Evolutionary conservation across 2,113 vertebrate species (phyloP), one percentile per base, ranked within the genome.

Genomic region (Anhinga anhinga): DNA sequence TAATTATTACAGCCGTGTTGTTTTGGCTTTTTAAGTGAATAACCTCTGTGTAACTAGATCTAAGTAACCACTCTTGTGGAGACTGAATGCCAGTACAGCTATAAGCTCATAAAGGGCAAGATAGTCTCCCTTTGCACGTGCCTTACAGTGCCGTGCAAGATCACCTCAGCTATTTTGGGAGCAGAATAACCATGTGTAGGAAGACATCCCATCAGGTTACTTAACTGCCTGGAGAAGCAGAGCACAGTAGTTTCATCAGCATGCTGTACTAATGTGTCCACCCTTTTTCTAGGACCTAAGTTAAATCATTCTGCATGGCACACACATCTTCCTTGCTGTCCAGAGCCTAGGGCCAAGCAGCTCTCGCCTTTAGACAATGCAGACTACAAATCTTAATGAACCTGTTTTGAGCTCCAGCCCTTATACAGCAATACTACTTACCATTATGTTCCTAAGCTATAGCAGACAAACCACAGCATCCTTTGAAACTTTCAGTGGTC

Each of bases 301-400:
- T 91, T 86, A 91, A 92, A 79, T 91, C 44, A 72, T 88, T 81
- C 55, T 59, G 52, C 2, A 0, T 59, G 32, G 56, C 29, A 50
- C 50, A 70, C 76, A 71, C 50, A 86, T 62, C 53, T 5, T 71
- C 52, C 88, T 87, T 94, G 40, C 70, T 70, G 62, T 56, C 90
- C 74, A 82, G 58, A 93, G 78, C 90, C 87, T 85, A 72, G 20
- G 66, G 91, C 81, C 58, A 90, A 90, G 55, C 45, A 85, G 84
- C 13, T 77, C 49, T 82, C 89, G 77, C 73, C 70, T 91, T 89
- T 55, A 91, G 84, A 95, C 58, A 85, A 42, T 79, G 56, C 58
- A 42, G 62, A 61, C 74, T 91, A 56, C 62, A 94, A 89, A 88
- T 87, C 83, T 76, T 89, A 93, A 87, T n/a, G 49, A 95, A 94